Evolutionary conservation across 2,888 invertebrate genomes (phyloP).

Genomic region (Synanthedon tipuliformis): DNA sequence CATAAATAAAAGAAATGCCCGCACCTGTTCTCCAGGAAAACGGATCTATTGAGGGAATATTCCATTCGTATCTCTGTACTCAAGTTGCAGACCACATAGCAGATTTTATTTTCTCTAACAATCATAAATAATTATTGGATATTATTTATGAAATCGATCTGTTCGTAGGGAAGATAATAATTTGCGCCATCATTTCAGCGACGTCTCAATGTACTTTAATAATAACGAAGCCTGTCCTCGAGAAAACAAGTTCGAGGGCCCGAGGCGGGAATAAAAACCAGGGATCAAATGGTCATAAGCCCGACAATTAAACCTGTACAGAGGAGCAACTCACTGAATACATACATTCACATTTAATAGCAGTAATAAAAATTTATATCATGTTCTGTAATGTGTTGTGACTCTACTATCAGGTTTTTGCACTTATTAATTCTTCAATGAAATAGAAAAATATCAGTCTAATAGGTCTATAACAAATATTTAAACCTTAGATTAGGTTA

Average conservation of each 20-base stretch:
- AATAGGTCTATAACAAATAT: too few relatives aligned
- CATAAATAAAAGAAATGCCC: constrained; percentile 38
- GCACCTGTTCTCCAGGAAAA: constrained; percentile 36
- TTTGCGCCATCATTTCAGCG: background rate
- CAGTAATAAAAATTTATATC: background rate
- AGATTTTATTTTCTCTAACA: too few relatives aligned
- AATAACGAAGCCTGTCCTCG: background rate
- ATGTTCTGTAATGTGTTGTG: background rate
- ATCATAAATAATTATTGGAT: too few relatives aligned
- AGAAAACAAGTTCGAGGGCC: background rate
- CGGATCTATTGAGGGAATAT: constrained; percentile 22
- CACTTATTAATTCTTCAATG: too few relatives aligned
- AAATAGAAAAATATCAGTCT: too few relatives aligned
- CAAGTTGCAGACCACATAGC: background rate
- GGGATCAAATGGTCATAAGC: background rate
- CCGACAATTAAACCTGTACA: background rate
- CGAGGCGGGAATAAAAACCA: background rate
- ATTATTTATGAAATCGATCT: constrained; percentile 13
- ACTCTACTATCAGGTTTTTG: too few relatives aligned
- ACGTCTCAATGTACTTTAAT: background rate
- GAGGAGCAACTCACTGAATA: background rate
- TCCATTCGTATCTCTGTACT: constrained; percentile 19
- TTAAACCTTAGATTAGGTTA: too few relatives aligned
- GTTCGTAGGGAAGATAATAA: background rate
- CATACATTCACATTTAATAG: background rate